Evolutionary conservation across 2,888 invertebrate genomes (phyloP), one percentile per base, ranked within the genome.

Genomic region (Arge pagana): DNA sequence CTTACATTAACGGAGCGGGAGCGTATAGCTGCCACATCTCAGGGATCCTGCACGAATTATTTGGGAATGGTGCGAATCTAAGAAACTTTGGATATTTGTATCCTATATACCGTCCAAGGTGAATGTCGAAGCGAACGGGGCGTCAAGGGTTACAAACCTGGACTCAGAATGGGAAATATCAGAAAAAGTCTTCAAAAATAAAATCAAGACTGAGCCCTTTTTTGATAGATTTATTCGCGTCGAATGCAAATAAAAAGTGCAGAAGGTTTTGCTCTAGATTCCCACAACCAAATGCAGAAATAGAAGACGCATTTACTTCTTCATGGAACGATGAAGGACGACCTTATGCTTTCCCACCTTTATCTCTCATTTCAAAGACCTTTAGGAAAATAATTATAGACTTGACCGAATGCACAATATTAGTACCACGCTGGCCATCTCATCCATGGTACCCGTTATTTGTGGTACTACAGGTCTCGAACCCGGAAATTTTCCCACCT

Each of bases 401-500:
- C 30, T 56, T 58, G 48, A 66, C 68, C 1, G 50, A 51, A 24
- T 67, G 65, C 2, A 63, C 67, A 37, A 43, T 71, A 18, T 61
- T 71, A 4, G 65, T 67, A 2, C 70, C 64, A 11, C 30, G 40
- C 5, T 71, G 61, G 67, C 64, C 60, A 16, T 53, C 59, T 7
- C 67, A 68, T 43, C 58, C 65, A 1, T 70, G 66, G 68, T 70
- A 55, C 39, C 69, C 70, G 1, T 5, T 68, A 4, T 68, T 65
- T 41, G 24, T 19, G 8, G 42, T 48, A 16, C 45, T 60, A n/a
- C 36, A 52, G 21, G 16, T 24, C 0, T 2, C 31, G 42, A 30
- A 53, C 28, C 51, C 54, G n/a, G 43, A 67, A 10, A 18, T 53
- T 37, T 63, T 71, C 24, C 6, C 52, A 24, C 66, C 67, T 8